Conservation (phyloP, 2,888 invertebrate species). For the Pollenia angustigena region DNA sequence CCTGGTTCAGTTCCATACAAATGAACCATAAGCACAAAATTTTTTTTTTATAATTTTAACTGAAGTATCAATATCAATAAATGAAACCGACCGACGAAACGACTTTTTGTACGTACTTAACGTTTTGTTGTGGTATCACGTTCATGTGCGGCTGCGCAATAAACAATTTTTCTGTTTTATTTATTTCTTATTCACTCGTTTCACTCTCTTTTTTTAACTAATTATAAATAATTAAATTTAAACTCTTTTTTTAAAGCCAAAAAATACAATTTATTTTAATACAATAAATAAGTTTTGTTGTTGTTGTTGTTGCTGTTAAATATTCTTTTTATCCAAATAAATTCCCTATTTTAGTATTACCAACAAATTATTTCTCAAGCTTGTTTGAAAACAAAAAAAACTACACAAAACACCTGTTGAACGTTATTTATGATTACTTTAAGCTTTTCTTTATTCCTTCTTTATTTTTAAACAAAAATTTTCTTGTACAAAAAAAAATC, state of each 20-base stretch:
- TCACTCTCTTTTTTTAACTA: constrained; percentile 17
- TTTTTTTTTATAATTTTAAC: constrained; percentile 43
- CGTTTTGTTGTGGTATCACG: constrained; percentile 46
- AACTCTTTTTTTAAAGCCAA: constrained; percentile 10
- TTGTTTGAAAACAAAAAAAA: constrained; percentile 7
- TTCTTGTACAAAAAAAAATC: constrained; percentile 31
- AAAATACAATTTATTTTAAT: constrained; percentile 42
- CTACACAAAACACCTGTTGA: constrained; percentile 67
- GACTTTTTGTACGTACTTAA: not conserved
- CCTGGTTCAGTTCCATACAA: constrained; percentile 38
- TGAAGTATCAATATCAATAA: constrained; percentile 38
- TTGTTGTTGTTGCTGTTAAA: constrained; percentile 41
- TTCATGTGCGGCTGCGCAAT: constrained; percentile 65
- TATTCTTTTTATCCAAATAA: constrained; percentile 45
- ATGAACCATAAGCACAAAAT: constrained; percentile 23
- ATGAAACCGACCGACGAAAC: constrained; percentile 29
- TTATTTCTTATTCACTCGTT: constrained; percentile 20
- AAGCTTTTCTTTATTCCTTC: constrained; percentile 40
- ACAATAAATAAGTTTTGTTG: constrained; percentile 27
- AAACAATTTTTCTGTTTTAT: constrained; percentile 43
- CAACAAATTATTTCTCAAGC: constrained; percentile 56
- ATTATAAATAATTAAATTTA: constrained; percentile 33
- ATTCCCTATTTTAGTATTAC: constrained; percentile 49
- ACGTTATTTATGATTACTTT: constrained; percentile 52
- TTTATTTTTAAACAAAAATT: not conserved